Conservation (phyloP, 2,797 vertebrate species). For the Pangasius larnaudii region DNA sequence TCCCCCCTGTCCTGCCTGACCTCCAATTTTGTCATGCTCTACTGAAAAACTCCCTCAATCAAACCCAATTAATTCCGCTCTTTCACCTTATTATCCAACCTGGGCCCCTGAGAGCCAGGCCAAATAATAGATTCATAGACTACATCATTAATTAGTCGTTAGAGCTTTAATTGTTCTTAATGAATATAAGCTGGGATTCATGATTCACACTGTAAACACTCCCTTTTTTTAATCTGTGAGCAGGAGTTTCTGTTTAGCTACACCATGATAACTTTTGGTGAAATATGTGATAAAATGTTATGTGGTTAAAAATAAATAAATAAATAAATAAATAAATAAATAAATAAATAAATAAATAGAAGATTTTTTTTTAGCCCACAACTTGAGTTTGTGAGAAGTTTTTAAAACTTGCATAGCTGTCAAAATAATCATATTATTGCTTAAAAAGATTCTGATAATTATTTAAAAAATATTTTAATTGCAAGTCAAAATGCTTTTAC, state of each 20-base stretch:
- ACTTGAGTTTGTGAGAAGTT: neutral
- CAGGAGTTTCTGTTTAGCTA: neutral
- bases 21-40: slow-evolving; percentile 86
- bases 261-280: neutral
- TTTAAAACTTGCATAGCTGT: neutral
- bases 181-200: slow-evolving; percentile 65
- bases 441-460: neutral
- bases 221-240: neutral
- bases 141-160: slow-evolving; percentile 81
- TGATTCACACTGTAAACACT: slow-evolving; percentile 17
- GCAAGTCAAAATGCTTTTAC: neutral
- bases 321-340: neutral
- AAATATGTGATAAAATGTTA: neutral
- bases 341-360: neutral
- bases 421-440: neutral
- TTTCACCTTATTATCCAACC: slow-evolving; percentile 81
- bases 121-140: slow-evolving; percentile 76
- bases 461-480: neutral
- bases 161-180: slow-evolving; percentile 76
- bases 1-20: slow-evolving; percentile 67
- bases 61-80: slow-evolving; percentile 89
- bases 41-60: slow-evolving; percentile 83
- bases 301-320: neutral
- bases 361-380: neutral
- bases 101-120: slow-evolving; percentile 70